Conservation (phyloP, 2,888 invertebrate species). For the Scaptomyza tumidula region DNA sequence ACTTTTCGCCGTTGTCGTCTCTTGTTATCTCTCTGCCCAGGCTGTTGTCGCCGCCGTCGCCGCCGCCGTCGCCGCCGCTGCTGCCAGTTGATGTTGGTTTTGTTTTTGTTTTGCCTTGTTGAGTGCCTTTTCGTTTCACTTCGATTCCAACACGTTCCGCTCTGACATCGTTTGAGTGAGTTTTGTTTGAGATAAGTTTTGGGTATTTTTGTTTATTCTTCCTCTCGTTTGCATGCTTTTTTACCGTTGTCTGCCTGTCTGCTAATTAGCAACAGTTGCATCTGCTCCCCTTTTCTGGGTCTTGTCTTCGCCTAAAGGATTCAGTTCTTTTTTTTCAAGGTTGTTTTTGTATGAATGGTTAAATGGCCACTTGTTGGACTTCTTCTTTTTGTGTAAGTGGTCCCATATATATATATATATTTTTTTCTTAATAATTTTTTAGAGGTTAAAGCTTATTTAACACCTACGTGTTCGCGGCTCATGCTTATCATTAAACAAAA, state of each 20-base stretch:
- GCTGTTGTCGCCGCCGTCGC: constrained; percentile 37
- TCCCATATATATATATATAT: neutral
- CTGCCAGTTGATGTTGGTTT: constrained; percentile 4
- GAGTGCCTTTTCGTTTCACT: constrained; percentile 68
- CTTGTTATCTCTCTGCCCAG: constrained; percentile 59
- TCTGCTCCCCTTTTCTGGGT: constrained; percentile 11
- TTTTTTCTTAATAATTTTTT: neutral
- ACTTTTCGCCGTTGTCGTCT: constrained; percentile 74
- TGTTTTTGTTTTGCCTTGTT: constrained; percentile 11
- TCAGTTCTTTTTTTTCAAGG: constrained; percentile 19
- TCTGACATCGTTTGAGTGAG: constrained; percentile 47
- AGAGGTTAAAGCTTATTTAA: neutral
- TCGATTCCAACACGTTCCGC: constrained; percentile 81
- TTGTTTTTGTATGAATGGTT: constrained; percentile 1
- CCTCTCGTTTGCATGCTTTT: neutral
- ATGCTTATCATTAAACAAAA: neutral
- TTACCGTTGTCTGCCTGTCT: neutral
- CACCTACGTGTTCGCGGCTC: constrained; percentile 1
- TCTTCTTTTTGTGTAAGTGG: neutral
- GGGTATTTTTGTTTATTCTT: neutral
- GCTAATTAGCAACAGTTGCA: constrained; percentile 62
- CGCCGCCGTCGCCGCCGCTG: constrained; percentile 24
- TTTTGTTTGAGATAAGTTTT: constrained; percentile 23
- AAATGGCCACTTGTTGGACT: constrained; percentile 51
- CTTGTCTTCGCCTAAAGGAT: constrained; percentile 25